Base-by-base conservation (phyloP, 2,888 invertebrate genomes). In the Troides helena region DNA sequence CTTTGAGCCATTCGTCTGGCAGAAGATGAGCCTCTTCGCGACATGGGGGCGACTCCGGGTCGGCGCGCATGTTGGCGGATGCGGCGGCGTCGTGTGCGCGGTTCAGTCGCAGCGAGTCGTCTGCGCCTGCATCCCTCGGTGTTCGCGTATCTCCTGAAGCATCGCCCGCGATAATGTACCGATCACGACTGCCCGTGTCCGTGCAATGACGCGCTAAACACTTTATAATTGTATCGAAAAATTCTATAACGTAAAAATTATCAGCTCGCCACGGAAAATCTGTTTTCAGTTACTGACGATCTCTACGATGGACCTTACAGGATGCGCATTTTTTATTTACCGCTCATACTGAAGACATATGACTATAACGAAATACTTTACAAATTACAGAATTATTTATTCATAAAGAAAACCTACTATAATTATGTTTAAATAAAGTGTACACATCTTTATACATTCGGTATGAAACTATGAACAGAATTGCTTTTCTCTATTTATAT, bases 101-200 rank as follows among this genome's bases (percentile, higher is more conserved):
- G 76, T 74, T 83, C 83, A 82, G 81, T 80, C 76, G 79, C 79
- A 75, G 81, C 82, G 81, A 80, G 79, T 74, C 80, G 83, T 88
- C 80, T 88, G 87, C 82, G 83, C 81, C 81, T 77, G 77, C 85
- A 85, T 84, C 89, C 89, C 90, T 84, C 85, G 84, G 76, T 68
- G 75, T 77, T 80, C 77, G 79, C 85, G 85, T 81, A 81, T 83
- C 87, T 86, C 87, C 91, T 90, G 90, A 86, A 89, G 90, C 92
- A 88, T 87, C 90, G 88, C 85, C 79, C 87, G 87, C 89, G 91
- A 89, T 92, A 92, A 92, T 92, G 88, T 84, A 86, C 83, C 89
- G 84, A 81, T 92, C 92, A 92, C 92, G 92, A 92, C 89, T 85
- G 88, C 81, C 85, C 81, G 82, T 83, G 81, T 84, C 83, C 74